Percentiles rank a stretch among this genome's conserved stretches.
Evolutionary conservation across 1,140 invertebrate genomes (phyloP).

Genomic region (Cyclargus thomasi): DNA sequence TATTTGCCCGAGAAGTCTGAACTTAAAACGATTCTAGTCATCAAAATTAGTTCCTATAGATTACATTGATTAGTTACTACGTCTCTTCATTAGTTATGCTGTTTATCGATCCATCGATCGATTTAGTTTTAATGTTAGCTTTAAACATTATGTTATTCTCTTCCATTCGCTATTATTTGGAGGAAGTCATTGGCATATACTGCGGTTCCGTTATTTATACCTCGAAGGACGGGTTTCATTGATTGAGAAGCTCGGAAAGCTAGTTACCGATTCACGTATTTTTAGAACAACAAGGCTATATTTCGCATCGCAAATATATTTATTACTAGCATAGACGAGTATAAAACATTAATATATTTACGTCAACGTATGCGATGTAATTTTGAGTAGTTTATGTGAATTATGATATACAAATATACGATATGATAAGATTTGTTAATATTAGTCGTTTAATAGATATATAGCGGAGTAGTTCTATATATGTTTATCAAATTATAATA

Average conservation of each 20-base stretch:
- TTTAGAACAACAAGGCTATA: slow-evolving; percentile 8
- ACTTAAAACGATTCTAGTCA: slow-evolving; percentile 40
- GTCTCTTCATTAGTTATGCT: slow-evolving; percentile 26
- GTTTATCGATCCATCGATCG: slow-evolving; percentile 6
- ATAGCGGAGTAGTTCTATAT: slow-evolving; percentile 15
- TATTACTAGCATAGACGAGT: not conserved
- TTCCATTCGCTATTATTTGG: not conserved
- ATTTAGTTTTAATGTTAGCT: not conserved
- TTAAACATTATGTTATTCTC: not conserved
- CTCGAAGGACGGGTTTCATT: not conserved
- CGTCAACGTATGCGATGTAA: slow-evolving; percentile 18
- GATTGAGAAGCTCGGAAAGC: not conserved
- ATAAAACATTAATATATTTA: slow-evolving; percentile 21
- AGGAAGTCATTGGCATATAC: slow-evolving; percentile 25
- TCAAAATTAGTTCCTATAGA: slow-evolving; percentile 44
- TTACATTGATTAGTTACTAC: slow-evolving; percentile 24
- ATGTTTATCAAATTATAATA: slow-evolving; percentile 12
- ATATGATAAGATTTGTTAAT: slow-evolving; percentile 7
- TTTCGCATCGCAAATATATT: slow-evolving; percentile 13
- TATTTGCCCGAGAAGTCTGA: slow-evolving; percentile 49
- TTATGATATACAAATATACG: slow-evolving; percentile 16
- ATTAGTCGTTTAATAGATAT: slow-evolving; percentile 7
- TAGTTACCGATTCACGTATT: not conserved
- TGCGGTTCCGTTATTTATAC: not conserved
- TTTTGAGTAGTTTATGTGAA: slow-evolving; percentile 12